These are phyloP conservation scores for Serripes groenlandicus DNA, from an alignment of 2,888 invertebrate genomes.

Conservation along the genomic window DNA sequence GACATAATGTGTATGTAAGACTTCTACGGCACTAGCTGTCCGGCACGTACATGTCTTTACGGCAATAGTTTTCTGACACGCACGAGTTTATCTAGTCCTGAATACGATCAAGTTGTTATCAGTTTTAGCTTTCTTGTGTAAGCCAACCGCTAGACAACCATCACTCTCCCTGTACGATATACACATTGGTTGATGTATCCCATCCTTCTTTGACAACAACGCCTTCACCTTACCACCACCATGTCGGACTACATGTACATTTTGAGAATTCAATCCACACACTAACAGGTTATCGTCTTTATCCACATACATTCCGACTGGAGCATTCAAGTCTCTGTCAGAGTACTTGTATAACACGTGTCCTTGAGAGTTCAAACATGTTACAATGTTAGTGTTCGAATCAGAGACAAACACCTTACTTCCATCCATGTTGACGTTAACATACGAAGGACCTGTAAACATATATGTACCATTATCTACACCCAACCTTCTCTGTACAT, in stretches of 20 bases:
- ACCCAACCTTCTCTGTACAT: background rate
- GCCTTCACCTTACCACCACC: constrained; percentile 3
- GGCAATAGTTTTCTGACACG: no score
- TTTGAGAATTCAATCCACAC: background rate
- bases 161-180: background rate
- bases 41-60: no score
- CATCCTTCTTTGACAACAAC: constrained; percentile 3
- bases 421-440: background rate
- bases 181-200: background rate
- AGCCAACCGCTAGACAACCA: background rate
- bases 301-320: background rate
- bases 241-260: background rate
- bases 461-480: background rate
- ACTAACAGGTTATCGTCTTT: background rate
- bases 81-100: no score
- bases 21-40: no score
- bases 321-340: background rate
- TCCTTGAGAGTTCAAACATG: background rate
- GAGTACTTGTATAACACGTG: constrained; percentile 7
- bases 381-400: background rate
- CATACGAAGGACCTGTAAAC: background rate
- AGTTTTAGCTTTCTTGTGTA: background rate
- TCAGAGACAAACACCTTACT: constrained; percentile 5
- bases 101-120: no score
- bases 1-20: no score